Evolutionary conservation across 2,888 invertebrate species (phyloP).

Genomic region (Fragum sueziense): DNA sequence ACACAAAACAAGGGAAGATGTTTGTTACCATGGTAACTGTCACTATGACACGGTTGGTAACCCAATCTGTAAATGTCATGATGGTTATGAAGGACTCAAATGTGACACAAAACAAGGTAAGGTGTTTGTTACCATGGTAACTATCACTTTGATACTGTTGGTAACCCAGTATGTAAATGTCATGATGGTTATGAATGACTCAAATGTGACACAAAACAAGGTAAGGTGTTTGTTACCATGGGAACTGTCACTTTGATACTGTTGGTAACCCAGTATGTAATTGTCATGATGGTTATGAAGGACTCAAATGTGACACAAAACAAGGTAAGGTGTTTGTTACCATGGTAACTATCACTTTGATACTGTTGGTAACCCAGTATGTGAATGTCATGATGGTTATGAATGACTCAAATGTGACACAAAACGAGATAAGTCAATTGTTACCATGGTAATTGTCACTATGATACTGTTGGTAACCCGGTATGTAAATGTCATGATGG

Average conservation of each 20-base stretch:
- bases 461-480: no score
- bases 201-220: no score
- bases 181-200: no score
- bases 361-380: constrained; percentile 54
- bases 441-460: no score
- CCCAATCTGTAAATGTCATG: constrained; percentile 58
- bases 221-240: constrained; percentile 47
- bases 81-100: constrained; percentile 57
- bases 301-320: constrained; percentile 48
- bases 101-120: constrained; percentile 48
- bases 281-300: constrained; percentile 61
- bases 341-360: constrained; percentile 57
- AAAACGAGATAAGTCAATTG: no score
- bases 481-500: no score
- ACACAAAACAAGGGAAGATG: constrained; percentile 29
- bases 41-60: constrained; percentile 50
- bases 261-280: constrained; percentile 55
- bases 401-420: no score
- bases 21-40: constrained; percentile 56
- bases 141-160: no score
- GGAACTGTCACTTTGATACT: constrained; percentile 55
- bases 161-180: no score
- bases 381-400: constrained; percentile 61
- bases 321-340: constrained; percentile 38
- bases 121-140: no score